A percentile compares a stretch with the other conserved stretches of the same genome.
Evolutionary conservation across 2,797 vertebrate genomes (phyloP).

Genomic region (Ciconia nigra): DNA sequence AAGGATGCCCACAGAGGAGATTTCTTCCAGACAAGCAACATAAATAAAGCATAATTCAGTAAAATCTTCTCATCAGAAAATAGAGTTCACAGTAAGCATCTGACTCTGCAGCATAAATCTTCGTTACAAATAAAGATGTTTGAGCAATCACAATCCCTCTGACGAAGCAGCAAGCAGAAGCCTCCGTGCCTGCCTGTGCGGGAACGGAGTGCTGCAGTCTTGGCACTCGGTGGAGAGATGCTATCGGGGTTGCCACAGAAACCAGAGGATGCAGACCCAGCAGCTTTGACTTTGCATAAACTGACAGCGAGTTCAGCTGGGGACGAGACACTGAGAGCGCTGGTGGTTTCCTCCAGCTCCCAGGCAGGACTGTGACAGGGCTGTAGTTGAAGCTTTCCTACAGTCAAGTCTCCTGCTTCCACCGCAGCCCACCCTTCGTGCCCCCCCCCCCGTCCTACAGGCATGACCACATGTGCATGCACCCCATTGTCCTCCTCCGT

Average conservation of each 20-base stretch:
- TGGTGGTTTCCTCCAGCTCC: not conserved
- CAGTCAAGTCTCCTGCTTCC: not conserved
- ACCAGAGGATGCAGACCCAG: slow-evolving; percentile 14
- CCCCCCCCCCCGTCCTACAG: accelerated
- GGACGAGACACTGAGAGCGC: not conserved
- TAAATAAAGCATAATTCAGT: not conserved
- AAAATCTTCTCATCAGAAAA: not conserved
- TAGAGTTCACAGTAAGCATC: not conserved
- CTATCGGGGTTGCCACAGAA: slow-evolving; percentile 12
- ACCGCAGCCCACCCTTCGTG: not conserved
- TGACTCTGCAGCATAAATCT: not conserved
- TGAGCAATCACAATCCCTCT: not conserved
- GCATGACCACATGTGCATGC: accelerated
- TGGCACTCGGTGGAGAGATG: not conserved
- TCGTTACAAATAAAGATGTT: not conserved
- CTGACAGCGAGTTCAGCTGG: not conserved
- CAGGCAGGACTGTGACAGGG: not conserved
- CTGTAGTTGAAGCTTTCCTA: not conserved
- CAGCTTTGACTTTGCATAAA: slow-evolving; percentile 12
- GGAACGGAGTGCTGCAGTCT: slow-evolving; percentile 22
- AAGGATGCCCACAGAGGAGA: not conserved
- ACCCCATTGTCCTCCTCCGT: not conserved
- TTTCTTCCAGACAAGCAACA: not conserved
- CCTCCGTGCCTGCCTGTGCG: not conserved
- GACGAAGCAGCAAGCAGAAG: slow-evolving; percentile 6